Conservation (phyloP, 2,888 invertebrate genomes). For the Euzetes globulus region DNA sequence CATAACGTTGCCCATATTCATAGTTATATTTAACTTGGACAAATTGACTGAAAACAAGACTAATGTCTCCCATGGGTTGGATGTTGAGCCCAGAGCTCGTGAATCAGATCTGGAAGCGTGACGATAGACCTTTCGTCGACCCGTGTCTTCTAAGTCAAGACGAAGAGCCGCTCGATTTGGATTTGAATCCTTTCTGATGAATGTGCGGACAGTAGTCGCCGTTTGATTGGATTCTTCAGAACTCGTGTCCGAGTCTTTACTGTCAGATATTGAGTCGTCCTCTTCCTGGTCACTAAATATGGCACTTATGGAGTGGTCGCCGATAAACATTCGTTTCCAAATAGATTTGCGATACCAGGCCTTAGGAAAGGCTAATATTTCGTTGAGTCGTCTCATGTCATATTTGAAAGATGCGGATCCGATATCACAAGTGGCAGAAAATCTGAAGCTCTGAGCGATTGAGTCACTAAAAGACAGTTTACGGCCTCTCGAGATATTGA, state of each 20-base stretch:
- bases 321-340: constrained; percentile 81
- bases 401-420: constrained; percentile 95
- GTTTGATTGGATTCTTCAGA: constrained; percentile 10
- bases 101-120: background rate
- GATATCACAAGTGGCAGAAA: constrained; percentile 81
- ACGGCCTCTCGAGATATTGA: constrained; percentile 81
- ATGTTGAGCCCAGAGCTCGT: background rate
- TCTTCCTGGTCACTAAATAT: constrained; percentile 34
- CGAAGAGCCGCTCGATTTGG: constrained; percentile 22
- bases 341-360: constrained; percentile 96
- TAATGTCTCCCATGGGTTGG: constrained; percentile 82
- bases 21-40: constrained; percentile 88
- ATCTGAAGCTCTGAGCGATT: constrained; percentile 33
- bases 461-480: constrained; percentile 63
- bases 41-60: constrained; percentile 94
- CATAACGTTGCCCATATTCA: constrained; percentile 99
- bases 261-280: background rate
- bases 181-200: background rate
- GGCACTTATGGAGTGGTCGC: constrained; percentile 62
- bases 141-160: constrained; percentile 20
- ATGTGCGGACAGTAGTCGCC: background rate
- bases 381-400: constrained; percentile 92
- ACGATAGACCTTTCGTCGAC: background rate
- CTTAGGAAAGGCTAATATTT: constrained; percentile 94
- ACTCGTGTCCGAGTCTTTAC: constrained; percentile 15